phyloP scores from a whole-genome alignment of 2,113 vertebrate genomes.

The Halcyon senegalensis region DNA sequence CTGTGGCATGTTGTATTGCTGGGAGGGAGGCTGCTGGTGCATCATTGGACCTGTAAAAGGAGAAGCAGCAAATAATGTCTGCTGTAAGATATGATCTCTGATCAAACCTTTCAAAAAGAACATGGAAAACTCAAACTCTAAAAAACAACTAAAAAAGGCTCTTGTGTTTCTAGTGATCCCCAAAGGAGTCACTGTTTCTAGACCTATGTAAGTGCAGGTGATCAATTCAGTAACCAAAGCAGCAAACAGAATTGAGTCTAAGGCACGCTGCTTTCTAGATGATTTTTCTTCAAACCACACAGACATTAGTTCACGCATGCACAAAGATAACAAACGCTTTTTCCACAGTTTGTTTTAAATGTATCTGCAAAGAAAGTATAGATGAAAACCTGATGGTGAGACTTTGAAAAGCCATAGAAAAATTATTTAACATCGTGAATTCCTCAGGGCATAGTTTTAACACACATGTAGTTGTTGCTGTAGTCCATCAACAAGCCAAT shows the following conservation, averaged over 20 bases:
- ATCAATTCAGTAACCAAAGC: background rate
- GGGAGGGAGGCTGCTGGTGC: constrained; percentile 95
- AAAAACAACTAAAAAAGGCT: background rate
- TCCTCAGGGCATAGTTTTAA: background rate
- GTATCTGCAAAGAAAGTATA: background rate
- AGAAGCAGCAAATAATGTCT: background rate
- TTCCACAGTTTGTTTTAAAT: background rate
- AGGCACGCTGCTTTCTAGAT: background rate
- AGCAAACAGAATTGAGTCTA: background rate
- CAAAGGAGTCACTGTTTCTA: background rate
- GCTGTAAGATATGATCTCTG: rapidly evolving
- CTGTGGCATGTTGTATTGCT: constrained; percentile 97
- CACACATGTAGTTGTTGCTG: background rate
- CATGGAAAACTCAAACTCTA: background rate
- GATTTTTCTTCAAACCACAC: background rate
- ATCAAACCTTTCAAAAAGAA: background rate
- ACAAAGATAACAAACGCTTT: background rate
- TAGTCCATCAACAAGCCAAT: background rate
- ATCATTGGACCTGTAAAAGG: constrained; percentile 90
- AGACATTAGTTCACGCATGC: background rate
- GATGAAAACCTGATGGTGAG: background rate
- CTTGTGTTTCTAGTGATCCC: background rate
- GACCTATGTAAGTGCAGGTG: background rate
- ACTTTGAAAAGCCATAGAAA: background rate
- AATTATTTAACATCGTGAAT: background rate